Conservation (phyloP, 1,140 invertebrate genomes). For the Bursaphelenchus mucronatus region DNA sequence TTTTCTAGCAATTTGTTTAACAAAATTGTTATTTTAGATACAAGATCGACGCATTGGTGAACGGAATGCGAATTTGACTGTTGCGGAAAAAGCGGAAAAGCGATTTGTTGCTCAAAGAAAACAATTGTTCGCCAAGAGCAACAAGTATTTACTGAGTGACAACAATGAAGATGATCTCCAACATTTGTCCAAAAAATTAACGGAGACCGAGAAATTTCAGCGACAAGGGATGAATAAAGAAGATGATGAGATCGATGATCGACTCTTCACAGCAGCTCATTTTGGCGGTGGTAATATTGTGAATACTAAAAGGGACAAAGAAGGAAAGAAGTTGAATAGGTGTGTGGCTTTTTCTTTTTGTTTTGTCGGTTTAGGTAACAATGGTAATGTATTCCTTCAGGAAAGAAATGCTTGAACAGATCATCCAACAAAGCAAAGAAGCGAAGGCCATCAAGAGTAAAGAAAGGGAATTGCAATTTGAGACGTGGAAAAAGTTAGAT, state of each 20-base stretch:
- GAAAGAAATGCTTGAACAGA: conserved; percentile 14
- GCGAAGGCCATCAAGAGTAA: background rate
- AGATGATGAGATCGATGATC: conserved; percentile 10
- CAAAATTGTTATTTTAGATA: conserved; percentile 9
- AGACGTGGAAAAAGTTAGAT: conserved; percentile 13
- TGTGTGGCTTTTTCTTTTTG: background rate
- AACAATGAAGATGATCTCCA: conserved; percentile 1
- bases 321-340: conserved; percentile 8
- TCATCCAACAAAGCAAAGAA: background rate
- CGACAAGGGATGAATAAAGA: background rate
- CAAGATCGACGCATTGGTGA: conserved; percentile 14
- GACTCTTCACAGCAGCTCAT: background rate
- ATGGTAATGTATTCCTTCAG: background rate
- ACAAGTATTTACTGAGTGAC: conserved; percentile 13
- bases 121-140: background rate
- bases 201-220: conserved; percentile 20
- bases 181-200: conserved; percentile 7
- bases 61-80: conserved; percentile 13
- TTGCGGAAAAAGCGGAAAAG: background rate
- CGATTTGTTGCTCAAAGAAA: conserved; percentile 19
- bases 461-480: conserved; percentile 12
- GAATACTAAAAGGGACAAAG: conserved; percentile 4
- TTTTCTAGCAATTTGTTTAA: background rate
- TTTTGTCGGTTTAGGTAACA: background rate
- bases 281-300: conserved; percentile 14